A percentile compares a stretch with the other conserved stretches of the same genome.
Conservation (phyloP, 1,140 invertebrate genomes). For the Brachionus paranguensis region DNA sequence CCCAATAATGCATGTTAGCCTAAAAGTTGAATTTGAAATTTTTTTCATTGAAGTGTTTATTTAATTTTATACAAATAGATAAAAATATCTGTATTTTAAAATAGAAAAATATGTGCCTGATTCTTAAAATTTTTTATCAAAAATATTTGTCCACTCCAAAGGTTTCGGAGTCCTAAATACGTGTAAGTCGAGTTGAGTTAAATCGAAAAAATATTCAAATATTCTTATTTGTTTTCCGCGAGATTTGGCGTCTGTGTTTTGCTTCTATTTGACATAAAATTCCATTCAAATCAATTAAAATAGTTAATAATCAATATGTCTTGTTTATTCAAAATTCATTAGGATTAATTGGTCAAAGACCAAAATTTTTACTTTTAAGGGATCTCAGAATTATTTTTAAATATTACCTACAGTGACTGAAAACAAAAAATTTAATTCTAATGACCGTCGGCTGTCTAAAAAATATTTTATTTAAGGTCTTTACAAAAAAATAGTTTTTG, state of each 20-base stretch:
- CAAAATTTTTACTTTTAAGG: not conserved
- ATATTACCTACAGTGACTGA: not conserved
- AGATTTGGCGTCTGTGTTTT: not conserved
- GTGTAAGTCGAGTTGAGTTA: not conserved
- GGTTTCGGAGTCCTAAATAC: not conserved
- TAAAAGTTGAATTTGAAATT: no score
- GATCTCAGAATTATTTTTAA: not conserved
- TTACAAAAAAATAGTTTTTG: not conserved
- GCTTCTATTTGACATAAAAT: not conserved
- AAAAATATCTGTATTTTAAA: no score
- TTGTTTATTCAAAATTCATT: conserved; percentile 21
- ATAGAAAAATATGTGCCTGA: not conserved
- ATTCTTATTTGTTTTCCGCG: not conserved
- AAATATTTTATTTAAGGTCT: not conserved
- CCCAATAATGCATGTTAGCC: no score
- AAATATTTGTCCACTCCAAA: not conserved
- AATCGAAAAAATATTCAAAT: not conserved
- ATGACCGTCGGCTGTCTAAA: not conserved
- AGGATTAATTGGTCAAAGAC: conserved; percentile 20
- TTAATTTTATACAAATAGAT: no score
- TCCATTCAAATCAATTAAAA: not conserved
- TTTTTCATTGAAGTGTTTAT: no score
- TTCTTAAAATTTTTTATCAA: not conserved
- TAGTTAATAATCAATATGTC: not conserved
- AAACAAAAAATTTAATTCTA: not conserved